Percentiles rank a stretch among this genome's conserved stretches.
phyloP scores from a whole-genome alignment of 2,797 vertebrate species.

The Eupleurogrammus muticus region DNA sequence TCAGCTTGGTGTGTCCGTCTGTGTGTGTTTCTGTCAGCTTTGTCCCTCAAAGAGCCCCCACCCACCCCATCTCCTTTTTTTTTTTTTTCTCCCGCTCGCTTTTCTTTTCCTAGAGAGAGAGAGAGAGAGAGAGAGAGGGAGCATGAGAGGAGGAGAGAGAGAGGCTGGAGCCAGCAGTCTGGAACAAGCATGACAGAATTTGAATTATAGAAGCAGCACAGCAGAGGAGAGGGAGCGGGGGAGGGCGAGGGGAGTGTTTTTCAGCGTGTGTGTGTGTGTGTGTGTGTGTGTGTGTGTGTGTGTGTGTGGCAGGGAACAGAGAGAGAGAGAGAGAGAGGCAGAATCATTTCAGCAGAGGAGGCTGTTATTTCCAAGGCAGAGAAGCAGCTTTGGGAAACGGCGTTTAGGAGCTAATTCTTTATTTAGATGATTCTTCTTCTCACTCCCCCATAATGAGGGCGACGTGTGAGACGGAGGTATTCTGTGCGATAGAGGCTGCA shows the following conservation, averaged over 20 bases:
- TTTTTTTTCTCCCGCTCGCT: constrained; percentile 43
- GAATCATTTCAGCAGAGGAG: constrained; percentile 71
- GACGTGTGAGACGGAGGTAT: constrained; percentile 7
- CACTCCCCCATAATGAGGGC: constrained; percentile 11
- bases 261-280: constrained; percentile 52
- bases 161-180: constrained; percentile 87
- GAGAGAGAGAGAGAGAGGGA: constrained; percentile 45
- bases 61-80: constrained; percentile 34
- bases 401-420: constrained; percentile 45
- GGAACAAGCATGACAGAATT: constrained; percentile 88
- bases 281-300: constrained; percentile 38
- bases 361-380: constrained; percentile 77
- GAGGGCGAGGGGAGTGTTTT: constrained; percentile 41
- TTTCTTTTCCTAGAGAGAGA: constrained; percentile 65
- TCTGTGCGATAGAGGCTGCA: background rate
- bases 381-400: constrained; percentile 51
- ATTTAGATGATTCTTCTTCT: constrained; percentile 33
- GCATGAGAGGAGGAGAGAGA: constrained; percentile 30
- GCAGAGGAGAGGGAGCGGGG: constrained; percentile 69
- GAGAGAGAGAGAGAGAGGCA: constrained; percentile 28
- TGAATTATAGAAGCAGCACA: constrained; percentile 88
- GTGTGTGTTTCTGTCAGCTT: constrained; percentile 78
- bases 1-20: constrained; percentile 61
- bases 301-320: constrained; percentile 45
- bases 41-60: constrained; percentile 81